phyloP scores from a whole-genome alignment of 2,113 vertebrate genomes.

The Cavia aperea region DNA sequence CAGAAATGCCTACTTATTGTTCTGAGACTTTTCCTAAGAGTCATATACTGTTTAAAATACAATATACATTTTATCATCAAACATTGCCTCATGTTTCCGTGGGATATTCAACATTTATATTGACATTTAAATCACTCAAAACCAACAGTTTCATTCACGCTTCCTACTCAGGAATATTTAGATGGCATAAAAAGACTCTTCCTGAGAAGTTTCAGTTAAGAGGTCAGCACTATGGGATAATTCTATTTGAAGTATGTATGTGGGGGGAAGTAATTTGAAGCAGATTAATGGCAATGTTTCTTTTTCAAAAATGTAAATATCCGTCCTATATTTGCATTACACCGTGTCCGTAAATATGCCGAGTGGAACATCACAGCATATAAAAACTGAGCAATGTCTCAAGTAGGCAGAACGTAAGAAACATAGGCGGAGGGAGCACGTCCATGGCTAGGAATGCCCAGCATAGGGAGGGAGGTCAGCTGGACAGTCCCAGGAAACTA shows the following conservation, averaged over 20 bases:
- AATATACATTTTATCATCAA: background rate
- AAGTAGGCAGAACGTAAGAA: background rate
- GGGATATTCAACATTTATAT: background rate
- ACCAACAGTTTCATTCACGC: background rate
- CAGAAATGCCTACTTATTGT: background rate
- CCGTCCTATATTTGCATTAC: background rate
- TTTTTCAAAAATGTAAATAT: background rate
- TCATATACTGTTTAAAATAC: background rate
- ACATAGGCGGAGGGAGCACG: accelerated
- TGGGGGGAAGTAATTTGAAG: background rate
- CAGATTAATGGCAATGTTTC: background rate
- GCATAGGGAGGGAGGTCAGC: background rate
- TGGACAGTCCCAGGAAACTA: too few relatives aligned
- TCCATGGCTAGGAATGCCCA: accelerated
- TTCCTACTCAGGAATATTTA: background rate
- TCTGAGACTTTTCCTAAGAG: background rate
- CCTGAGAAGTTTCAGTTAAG: background rate
- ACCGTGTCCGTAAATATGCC: background rate
- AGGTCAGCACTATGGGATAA: background rate
- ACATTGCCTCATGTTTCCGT: background rate
- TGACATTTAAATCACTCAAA: background rate
- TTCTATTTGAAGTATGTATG: background rate
- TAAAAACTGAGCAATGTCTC: background rate
- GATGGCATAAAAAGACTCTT: background rate
- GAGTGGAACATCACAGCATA: background rate